Evolutionary conservation across 1,140 invertebrate species (phyloP).

Genomic region (Danaus plexippus): DNA sequence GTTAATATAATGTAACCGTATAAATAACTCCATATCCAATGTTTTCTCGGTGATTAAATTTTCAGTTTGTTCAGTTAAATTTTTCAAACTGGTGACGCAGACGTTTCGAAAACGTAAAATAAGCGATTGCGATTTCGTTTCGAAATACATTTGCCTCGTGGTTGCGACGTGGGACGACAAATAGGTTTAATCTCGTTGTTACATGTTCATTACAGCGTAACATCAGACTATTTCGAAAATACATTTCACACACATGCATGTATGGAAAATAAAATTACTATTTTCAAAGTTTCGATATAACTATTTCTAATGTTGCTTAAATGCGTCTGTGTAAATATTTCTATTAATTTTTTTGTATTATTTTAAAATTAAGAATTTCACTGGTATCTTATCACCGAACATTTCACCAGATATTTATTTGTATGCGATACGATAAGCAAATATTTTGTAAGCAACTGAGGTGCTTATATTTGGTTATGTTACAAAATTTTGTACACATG

Average conservation of each 20-base stretch:
- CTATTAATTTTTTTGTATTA: no score
- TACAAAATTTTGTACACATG: constrained; percentile 22
- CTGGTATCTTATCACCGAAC: constrained; percentile 50
- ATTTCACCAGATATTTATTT: constrained; percentile 60
- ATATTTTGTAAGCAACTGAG: constrained; percentile 46
- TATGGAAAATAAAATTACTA: no score
- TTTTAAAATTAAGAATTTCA: constrained; percentile 33
- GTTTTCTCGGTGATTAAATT: no score
- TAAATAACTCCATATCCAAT: no score
- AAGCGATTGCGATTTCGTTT: constrained; percentile 67
- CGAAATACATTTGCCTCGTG: constrained; percentile 60
- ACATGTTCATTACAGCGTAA: constrained; percentile 20
- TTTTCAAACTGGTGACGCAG: constrained; percentile 51
- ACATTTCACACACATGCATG: no score
- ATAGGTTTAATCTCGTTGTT: constrained; percentile 55
- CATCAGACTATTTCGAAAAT: constrained; percentile 2
- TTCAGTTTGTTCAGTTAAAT: no score
- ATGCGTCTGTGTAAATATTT: no score
- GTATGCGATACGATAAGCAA: constrained; percentile 45
- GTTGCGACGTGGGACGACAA: constrained; percentile 66
- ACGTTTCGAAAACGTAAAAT: constrained; percentile 67
- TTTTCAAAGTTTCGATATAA: no score
- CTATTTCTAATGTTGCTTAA: no score
- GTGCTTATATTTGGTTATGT: constrained; percentile 24
- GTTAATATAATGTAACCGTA: not conserved